Evolutionary conservation across 2,113 vertebrate species (phyloP), one percentile per base, ranked within the genome.

Genomic region (Cyprichromis sp.): DNA sequence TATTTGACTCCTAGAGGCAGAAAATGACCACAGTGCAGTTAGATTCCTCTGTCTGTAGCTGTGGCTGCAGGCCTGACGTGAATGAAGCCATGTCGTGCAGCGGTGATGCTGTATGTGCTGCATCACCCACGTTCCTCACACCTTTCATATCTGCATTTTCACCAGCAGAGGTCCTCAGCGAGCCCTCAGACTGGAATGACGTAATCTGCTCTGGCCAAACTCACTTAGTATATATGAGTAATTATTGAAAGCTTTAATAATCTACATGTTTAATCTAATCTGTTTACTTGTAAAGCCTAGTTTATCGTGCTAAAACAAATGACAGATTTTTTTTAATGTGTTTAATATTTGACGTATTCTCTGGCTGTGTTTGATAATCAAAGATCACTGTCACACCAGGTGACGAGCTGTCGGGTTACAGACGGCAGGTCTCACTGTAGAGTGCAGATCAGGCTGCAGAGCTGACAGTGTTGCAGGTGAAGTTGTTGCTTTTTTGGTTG

Each of bases 161-260:
- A 88, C 95, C 95, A 94, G 91, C 94, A 96, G 95, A 90, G 92
- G 95, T 40, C 93, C 88, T 88, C 84, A 87, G 55, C 83, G 52
- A 73, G 61, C 12, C 40, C 36, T 82, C 86, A 63, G 66, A 82
- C 45, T 53, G 21, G 80, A 68, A 92, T 95, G 95, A 95, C 17
- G 91, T 95, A 89, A 94, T 95, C 42, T 12, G n/a, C 61, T 55
- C 17, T 10, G 13, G 26, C 24, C 55, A 50, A 34, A 40, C 8
- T 55, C 50, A 24, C 66, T 52, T 40, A 50, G 42, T 53, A 42
- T 68, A 82, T 87, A 90, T 55, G 40, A 80, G 61, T 45, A 63
- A 8, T 61, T 83, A 66, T 36, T 83, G n/a, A 54, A 52, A 85
- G 24, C 55, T 14, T 54, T 36, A 38, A 16, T 81, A 5, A 87